Percentiles rank a stretch among this genome's conserved stretches.
These are phyloP conservation scores for Basileuterus tristriatus DNA, from an alignment of 2,797 vertebrate genomes.

Conservation along the genomic window DNA sequence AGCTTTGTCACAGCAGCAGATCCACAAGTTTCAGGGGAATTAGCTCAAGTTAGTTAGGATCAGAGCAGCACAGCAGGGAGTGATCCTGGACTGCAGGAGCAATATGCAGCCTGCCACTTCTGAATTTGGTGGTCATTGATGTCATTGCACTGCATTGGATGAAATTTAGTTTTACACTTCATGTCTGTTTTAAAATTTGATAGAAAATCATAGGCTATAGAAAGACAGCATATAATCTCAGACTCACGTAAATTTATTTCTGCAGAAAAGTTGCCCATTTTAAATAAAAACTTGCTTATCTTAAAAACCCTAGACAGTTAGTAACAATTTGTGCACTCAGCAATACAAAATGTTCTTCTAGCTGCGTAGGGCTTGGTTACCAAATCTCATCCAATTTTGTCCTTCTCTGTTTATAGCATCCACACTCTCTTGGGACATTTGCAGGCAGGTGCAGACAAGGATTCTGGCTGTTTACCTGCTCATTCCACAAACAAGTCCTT, in stretches of 20 bases:
- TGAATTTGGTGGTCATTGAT: neutral
- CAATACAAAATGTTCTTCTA: neutral
- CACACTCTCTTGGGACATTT: neutral
- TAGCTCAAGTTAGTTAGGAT: neutral
- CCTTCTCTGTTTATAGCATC: neutral
- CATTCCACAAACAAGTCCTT: neutral
- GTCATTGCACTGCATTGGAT: neutral
- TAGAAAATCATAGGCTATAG: neutral
- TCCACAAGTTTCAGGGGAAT: neutral
- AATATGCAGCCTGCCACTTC: neutral
- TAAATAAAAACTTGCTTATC: neutral
- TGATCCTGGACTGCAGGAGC: neutral
- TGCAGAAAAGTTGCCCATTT: neutral
- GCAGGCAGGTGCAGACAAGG: neutral
- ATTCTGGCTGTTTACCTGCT: neutral
- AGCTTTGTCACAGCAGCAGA: neutral
- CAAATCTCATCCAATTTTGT: neutral
- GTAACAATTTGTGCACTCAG: rapidly evolving
- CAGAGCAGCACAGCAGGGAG: neutral
- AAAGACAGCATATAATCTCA: neutral
- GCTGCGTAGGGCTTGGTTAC: neutral
- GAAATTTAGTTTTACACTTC: neutral
- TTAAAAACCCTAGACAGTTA: neutral
- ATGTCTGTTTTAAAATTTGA: neutral
- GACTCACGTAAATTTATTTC: neutral